Percentiles rank a stretch among this genome's conserved stretches.
These are phyloP conservation scores for Coregonus sp. DNA, from an alignment of 2,797 vertebrate genomes.

Conservation along the genomic window DNA sequence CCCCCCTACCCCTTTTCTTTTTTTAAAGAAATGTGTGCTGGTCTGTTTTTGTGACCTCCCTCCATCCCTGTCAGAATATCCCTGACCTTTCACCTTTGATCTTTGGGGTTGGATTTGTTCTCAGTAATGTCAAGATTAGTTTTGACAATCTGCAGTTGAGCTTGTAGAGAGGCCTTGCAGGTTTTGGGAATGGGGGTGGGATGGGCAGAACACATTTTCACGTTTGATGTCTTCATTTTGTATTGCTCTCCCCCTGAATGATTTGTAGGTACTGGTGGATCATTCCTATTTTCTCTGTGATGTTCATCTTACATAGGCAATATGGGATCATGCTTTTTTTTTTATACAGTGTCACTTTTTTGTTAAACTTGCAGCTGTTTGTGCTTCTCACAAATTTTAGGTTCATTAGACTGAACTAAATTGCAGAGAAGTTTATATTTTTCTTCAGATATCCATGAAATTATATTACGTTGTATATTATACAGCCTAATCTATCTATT, in stretches of 20 bases:
- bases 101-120: constrained; percentile 73
- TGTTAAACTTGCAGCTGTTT: too few species aligned
- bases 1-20: constrained; percentile 15
- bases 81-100: constrained; percentile 73
- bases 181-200: constrained; percentile 19
- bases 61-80: constrained; percentile 65
- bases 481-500: too few species aligned
- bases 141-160: constrained; percentile 69
- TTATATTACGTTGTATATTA: too few species aligned
- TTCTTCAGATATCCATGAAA: too few species aligned
- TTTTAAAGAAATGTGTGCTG: background rate
- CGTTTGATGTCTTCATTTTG: background rate
- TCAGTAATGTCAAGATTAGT: constrained; percentile 69
- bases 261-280: background rate
- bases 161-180: constrained; percentile 8
- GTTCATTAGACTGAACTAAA: too few species aligned
- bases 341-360: too few species aligned
- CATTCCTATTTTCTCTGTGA: background rate
- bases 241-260: background rate
- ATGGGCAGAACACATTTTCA: background rate
- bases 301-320: too few species aligned
- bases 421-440: too few species aligned
- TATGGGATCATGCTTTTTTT: too few species aligned
- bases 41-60: constrained; percentile 29
- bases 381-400: too few species aligned